A percentile compares a stretch with the other conserved stretches of the same genome.
Conservation (phyloP, 2,797 vertebrate genomes). For the Takifugu ocellatus region DNA sequence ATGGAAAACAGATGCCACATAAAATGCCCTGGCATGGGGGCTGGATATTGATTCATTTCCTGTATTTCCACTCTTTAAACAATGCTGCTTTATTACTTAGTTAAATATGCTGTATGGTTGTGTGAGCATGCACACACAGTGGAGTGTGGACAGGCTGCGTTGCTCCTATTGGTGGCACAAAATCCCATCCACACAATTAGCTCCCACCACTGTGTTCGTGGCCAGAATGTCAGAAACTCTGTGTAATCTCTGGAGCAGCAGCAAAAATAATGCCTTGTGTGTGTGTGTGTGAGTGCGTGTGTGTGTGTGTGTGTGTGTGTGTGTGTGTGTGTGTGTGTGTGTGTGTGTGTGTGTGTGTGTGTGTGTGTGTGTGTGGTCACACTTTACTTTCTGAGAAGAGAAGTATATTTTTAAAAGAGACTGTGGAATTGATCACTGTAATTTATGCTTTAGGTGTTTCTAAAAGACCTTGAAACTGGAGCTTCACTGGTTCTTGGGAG, state of each 20-base stretch:
- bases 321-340: constrained; percentile 20
- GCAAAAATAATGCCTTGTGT: background rate
- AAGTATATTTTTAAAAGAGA: no score
- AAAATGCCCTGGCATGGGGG: constrained; percentile 72
- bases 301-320: background rate
- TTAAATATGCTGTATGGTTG: constrained; percentile 65
- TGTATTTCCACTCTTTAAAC: constrained; percentile 76
- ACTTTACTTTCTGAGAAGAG: background rate
- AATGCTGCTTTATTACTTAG: constrained; percentile 67
- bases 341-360: constrained; percentile 1
- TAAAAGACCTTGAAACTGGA: no score
- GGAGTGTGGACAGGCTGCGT: constrained; percentile 10
- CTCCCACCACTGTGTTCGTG: background rate
- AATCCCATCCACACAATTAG: background rate
- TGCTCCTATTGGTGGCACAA: background rate
- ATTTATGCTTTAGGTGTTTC: no score
- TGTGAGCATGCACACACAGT: constrained; percentile 50
- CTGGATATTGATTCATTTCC: constrained; percentile 73
- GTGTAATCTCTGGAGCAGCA: background rate
- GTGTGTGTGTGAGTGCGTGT: background rate
- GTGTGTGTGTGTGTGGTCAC: constrained; percentile 17
- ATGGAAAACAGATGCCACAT: constrained; percentile 78
- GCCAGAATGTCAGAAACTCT: background rate
- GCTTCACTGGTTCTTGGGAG: no score
- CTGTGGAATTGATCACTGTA: no score